Evolutionary conservation across 1,140 invertebrate genomes (phyloP).

Genomic region (Cydia amplana): DNA sequence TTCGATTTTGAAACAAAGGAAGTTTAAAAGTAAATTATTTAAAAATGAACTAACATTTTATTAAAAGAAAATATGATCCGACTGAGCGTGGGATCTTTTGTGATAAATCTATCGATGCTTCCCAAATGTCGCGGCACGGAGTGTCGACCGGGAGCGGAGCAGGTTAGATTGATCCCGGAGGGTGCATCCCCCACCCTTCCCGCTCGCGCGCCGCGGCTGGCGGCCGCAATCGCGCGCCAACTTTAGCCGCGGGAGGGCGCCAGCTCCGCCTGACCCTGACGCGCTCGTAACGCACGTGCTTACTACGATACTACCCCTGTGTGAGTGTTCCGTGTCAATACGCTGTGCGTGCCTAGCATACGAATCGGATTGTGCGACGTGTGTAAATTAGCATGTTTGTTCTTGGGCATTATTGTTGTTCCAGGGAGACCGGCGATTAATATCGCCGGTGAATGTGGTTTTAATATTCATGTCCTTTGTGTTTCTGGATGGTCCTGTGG

Average conservation of each 20-base stretch:
- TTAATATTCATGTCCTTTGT: conserved; percentile 48
- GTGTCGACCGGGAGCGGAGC: conserved; percentile 47
- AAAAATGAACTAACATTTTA: background rate
- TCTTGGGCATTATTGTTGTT: conserved; percentile 61
- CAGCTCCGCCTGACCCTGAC: conserved; percentile 39
- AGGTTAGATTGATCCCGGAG: conserved; percentile 68
- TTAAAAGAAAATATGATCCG: background rate
- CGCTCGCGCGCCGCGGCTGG: conserved; percentile 44
- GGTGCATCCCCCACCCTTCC: conserved; percentile 62
- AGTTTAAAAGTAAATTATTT: background rate
- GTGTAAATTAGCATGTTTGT: conserved; percentile 61
- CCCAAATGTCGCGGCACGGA: background rate
- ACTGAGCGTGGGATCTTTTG: conserved; percentile 1
- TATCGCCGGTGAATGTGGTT: conserved; percentile 54
- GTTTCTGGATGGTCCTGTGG: conserved; percentile 37
- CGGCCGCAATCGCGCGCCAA: conserved; percentile 71
- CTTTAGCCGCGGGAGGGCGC: conserved; percentile 70
- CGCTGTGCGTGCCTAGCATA: conserved; percentile 64
- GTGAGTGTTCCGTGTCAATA: conserved; percentile 66
- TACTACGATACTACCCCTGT: conserved; percentile 47
- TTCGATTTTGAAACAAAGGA: conserved; percentile 23
- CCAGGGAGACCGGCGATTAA: conserved; percentile 55
- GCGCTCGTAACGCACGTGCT: conserved; percentile 49
- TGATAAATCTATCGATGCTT: conserved; percentile 12
- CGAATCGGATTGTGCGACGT: conserved; percentile 55